Base-by-base conservation (phyloP, 2,797 vertebrate genomes). In the Scarus forsteni region DNA sequence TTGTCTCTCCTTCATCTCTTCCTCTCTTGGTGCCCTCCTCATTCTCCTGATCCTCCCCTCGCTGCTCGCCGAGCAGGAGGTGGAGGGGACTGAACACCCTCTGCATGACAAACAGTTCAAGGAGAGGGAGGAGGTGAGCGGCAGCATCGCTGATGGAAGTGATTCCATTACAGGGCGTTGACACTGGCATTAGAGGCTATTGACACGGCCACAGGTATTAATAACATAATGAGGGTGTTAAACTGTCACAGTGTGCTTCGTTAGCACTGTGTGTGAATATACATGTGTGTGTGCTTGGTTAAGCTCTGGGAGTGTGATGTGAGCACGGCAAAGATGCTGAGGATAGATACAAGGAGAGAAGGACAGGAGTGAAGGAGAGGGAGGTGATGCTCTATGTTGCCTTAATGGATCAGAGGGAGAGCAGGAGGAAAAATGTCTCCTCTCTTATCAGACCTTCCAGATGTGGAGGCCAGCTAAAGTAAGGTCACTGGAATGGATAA, bases 201-300 rank as follows among this genome's bases (percentile, higher is more conserved):
- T 85, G 90, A 89, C 88, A 88, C 42, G 72, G 80, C 86, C 86
- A 80, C 89, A 85, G 88, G 88, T 92, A 88, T 88, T 92, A 92
- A 92, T 89, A 79, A 83, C 73, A 88, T 83, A 84, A 88, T 73
- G 79, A 89, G 84, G 80, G 79, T 86, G 84, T 92, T 89, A 89
- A 90, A 87, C 83, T 73, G 72, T 86, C 84, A 74, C 75, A 67
- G 77, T 68, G 73, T 61, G 83, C 73, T 77, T 65, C 15, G 66
- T 79, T 75, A 81, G 79, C 63, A 68, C 11, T 3, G 16, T 46
- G 40, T 59, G 61, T 35, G 51, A 44, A 60, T 60, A 39, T 69
- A 60, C 72, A 44, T 56, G 53, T 61, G 53, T 69, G 55, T 55
- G 65, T 5, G 51, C 19, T 73, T 43, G 39, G 12, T 38, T 60